Evolutionary conservation across 2,797 vertebrate species (phyloP).

Genomic region (Pangasius larnaudii): DNA sequence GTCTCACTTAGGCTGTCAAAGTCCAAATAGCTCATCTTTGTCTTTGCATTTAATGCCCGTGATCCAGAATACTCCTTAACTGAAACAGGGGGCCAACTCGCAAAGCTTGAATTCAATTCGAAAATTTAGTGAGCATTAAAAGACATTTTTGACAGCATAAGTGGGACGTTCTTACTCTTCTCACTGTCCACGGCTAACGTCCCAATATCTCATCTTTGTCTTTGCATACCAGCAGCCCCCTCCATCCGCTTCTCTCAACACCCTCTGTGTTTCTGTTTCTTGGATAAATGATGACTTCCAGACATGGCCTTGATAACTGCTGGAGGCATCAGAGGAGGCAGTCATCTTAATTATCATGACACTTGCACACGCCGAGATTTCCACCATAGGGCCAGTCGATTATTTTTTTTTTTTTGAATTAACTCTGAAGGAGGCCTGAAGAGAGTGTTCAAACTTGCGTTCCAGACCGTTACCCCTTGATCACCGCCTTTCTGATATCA

Average conservation of each 20-base stretch:
- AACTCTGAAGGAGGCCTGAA: constrained; percentile 54
- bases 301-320: constrained; percentile 51
- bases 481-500: constrained; percentile 51
- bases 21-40: background rate
- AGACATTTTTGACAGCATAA: constrained; percentile 63
- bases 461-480: constrained; percentile 51
- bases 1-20: constrained; percentile 2
- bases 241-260: constrained; percentile 25
- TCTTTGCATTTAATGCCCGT: background rate
- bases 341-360: constrained; percentile 64
- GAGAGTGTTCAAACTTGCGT: constrained; percentile 60
- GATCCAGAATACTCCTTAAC: background rate
- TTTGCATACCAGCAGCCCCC: constrained; percentile 22
- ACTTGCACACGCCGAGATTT: constrained; percentile 50
- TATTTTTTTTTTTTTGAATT: constrained; percentile 34
- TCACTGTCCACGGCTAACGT: constrained; percentile 17
- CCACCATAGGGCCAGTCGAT: constrained; percentile 47
- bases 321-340: constrained; percentile 46
- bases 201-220: constrained; percentile 30
- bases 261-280: constrained; percentile 45
- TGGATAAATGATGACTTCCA: constrained; percentile 61
- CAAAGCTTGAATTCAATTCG: background rate
- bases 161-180: constrained; percentile 51
- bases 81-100: background rate
- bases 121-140: constrained; percentile 64